Evolutionary conservation across 2,797 vertebrate species (phyloP), one percentile per base, ranked within the genome.

Genomic region (Mallotus villosus): DNA sequence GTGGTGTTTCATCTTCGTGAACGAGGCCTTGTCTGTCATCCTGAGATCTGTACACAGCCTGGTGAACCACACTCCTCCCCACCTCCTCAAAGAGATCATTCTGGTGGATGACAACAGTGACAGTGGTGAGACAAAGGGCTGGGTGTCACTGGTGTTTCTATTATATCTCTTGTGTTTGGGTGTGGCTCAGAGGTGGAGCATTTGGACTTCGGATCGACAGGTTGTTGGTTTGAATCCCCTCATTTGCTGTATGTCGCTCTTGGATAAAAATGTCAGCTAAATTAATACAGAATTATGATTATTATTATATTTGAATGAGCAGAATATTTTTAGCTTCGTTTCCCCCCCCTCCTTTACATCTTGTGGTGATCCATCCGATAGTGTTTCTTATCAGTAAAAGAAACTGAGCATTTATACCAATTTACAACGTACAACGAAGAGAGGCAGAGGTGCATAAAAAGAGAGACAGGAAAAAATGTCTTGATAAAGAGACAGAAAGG

Each of bases 1-100:
- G 72, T 74, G 63, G 72, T 74, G 37, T 74, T 74, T 74, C 72
- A 61, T 74, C 72, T 74, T 74, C 41, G 65, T 74, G 25, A 74
- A 74, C 4, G 72, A 74, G 66, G 72, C 72, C 21, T 34, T 67
- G 25, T 74, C 72, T 16, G 72, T 74, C 27, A 68, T 74, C 17
- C 63, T 66, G 17, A 66, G 72, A 2, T 74, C 72, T 24, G 37
- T 67, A 27, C 72, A 68, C 37, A 67, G 63, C 63, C 49, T 67
- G 32, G 57, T 67, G 34, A 60, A 67, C 19, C 72, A 67, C 72
- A 74, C 72, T 27, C 72, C 72, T 51, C 21, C 64, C 24, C 37
- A 66, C 41, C 41, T 66, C 64, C 64, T 66, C 22, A 66, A 66
- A 46, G 64, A 66, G 41, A 66, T 66, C 34, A 51, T 66, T 22